phyloP scores from a whole-genome alignment of 2,113 vertebrate genomes.

The Probosciger aterrimus region DNA sequence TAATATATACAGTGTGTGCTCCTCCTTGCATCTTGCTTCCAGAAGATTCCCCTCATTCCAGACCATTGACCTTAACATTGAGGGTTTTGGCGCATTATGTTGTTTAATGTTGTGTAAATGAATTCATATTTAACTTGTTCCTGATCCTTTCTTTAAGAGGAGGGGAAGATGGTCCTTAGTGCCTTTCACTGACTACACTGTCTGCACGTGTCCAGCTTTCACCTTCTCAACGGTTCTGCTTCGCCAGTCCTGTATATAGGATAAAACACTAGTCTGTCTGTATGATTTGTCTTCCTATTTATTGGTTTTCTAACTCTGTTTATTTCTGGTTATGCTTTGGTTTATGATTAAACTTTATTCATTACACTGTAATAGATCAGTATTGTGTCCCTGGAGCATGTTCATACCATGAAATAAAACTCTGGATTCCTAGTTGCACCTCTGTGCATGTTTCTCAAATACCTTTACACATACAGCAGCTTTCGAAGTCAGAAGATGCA shows the following conservation, averaged over 20 bases:
- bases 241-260: neutral
- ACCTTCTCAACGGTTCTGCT: neutral
- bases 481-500: neutral
- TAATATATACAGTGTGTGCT: neutral
- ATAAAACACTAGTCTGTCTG: neutral
- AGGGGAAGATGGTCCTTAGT: conserved; percentile 51
- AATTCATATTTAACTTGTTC: conserved; percentile 5
- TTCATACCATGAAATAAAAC: conserved; percentile 73
- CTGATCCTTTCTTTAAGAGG: conserved; percentile 43
- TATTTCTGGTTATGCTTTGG: conserved; percentile 21
- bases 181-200: conserved; percentile 65
- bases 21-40: neutral
- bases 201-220: conserved; percentile 39
- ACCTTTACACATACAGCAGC: fast-evolving
- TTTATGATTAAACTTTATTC: conserved; percentile 49
- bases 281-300: conserved; percentile 38
- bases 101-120: neutral
- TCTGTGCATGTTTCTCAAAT: neutral
- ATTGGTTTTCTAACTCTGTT: conserved; percentile 40
- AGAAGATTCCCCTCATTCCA: neutral
- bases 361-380: conserved; percentile 64
- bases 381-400: conserved; percentile 68
- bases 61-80: neutral
- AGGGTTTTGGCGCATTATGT: neutral
- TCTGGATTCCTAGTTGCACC: neutral